Conservation (phyloP, 2,113 vertebrate genomes). For the Macquaria ambigua region DNA sequence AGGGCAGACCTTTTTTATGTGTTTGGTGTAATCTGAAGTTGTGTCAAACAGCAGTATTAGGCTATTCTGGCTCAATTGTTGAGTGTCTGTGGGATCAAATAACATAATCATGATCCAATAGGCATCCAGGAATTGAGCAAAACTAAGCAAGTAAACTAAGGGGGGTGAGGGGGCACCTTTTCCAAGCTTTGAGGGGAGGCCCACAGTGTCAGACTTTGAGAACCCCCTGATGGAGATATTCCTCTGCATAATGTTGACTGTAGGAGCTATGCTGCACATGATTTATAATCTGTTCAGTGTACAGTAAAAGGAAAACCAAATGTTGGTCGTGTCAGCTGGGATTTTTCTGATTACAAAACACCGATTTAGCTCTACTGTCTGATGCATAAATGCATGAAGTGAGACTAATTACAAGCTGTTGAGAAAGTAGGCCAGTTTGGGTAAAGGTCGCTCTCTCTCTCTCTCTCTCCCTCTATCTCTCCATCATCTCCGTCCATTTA, state of each 20-base stretch:
- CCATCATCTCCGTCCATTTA: conserved; percentile 12
- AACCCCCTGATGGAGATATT: background rate
- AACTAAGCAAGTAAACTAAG: too few species aligned
- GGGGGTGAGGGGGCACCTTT: too few species aligned
- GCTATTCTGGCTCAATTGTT: too few species aligned
- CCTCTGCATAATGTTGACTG: background rate
- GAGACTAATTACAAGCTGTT: conserved; percentile 50
- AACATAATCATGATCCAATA: too few species aligned
- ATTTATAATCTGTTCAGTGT: too few species aligned
- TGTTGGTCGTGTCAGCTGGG: conserved; percentile 29
- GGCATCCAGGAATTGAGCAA: too few species aligned
- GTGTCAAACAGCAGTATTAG: too few species aligned
- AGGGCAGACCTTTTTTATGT: too few species aligned
- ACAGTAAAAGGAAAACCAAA: background rate
- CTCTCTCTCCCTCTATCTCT: background rate
- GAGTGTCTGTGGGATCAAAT: too few species aligned
- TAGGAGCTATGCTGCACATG: background rate
- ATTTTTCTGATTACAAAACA: conserved; percentile 62
- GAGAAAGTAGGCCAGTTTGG: conserved; percentile 65
- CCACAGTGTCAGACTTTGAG: too few species aligned
- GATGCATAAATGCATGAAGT: conserved; percentile 67
- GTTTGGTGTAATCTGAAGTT: too few species aligned
- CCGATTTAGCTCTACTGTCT: conserved; percentile 43
- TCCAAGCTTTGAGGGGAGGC: too few species aligned
- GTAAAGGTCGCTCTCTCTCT: conserved; percentile 50